Conservation (phyloP, 2,888 invertebrate species). For the Acrocyrtus sp. region DNA sequence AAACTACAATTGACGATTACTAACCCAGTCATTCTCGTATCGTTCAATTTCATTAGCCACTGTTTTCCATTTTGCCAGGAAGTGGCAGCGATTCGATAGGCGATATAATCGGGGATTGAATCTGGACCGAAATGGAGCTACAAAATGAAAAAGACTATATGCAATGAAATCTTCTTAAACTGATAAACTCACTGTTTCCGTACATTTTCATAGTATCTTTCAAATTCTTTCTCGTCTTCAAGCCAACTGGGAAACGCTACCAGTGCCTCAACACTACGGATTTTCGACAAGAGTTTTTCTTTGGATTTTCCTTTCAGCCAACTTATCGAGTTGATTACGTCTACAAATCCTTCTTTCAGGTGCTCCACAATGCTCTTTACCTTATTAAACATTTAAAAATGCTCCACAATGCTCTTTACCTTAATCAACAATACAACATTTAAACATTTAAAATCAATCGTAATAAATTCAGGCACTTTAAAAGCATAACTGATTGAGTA, state of each 20-base stretch:
- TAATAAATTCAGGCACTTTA: too few species aligned
- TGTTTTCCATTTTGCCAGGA: constrained; percentile 30
- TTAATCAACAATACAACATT: too few species aligned
- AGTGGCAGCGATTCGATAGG: neutral
- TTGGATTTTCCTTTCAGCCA: constrained; percentile 12
- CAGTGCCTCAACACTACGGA: neutral
- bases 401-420: neutral
- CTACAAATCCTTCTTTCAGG: constrained; percentile 9
- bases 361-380: neutral
- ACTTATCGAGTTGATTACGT: constrained; percentile 3
- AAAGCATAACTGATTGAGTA: too few species aligned
- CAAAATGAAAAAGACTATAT: too few species aligned
- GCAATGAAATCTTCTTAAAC: too few species aligned
- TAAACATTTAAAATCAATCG: neutral
- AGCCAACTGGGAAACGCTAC: constrained; percentile 17
- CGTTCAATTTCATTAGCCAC: constrained; percentile 20
- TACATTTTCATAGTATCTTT: constrained; percentile 21
- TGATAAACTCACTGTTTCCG: too few species aligned
- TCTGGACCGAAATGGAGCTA: too few species aligned
- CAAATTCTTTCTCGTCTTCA: neutral
- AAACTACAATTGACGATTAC: too few species aligned
- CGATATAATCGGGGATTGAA: constrained; percentile 16
- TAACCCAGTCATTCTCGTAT: constrained; percentile 3
- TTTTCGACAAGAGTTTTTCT: constrained; percentile 1
- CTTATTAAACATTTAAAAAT: too few species aligned